Conservation (phyloP, 53 echinoderm and acorn worm species). For the Hippasteria phrygiana region DNA sequence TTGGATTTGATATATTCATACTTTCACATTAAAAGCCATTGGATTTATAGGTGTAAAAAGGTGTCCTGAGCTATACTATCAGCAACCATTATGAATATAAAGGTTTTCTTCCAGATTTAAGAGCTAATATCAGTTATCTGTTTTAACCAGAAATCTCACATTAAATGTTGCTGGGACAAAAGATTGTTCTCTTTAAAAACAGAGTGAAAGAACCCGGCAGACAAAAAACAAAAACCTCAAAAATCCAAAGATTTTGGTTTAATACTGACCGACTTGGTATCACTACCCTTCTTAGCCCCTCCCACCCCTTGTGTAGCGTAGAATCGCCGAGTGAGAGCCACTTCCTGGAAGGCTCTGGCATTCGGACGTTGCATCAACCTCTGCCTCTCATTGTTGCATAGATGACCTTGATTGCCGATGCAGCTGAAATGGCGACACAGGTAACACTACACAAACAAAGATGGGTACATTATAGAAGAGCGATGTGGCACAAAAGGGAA, state of each 20-base stretch:
- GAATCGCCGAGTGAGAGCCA: neutral
- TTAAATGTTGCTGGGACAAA: no score
- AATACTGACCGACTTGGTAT: constrained; percentile 43
- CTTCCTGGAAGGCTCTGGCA: neutral
- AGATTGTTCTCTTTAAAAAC: no score
- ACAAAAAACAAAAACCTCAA: neutral
- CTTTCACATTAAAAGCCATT: no score
- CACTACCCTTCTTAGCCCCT: neutral
- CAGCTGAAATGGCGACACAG: constrained; percentile 63
- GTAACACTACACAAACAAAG: constrained; percentile 38
- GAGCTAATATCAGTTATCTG: no score
- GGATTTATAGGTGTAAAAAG: no score
- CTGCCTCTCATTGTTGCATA: constrained; percentile 3
- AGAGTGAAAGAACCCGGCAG: no score
- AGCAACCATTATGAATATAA: no score
- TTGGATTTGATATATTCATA: no score
- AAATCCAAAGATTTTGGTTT: neutral
- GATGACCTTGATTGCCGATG: constrained; percentile 25
- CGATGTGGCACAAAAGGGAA: no score
- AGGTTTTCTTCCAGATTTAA: no score
- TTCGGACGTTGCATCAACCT: neutral
- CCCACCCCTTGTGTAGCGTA: neutral
- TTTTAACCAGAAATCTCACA: no score
- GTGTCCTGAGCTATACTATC: no score
- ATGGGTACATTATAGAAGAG: neutral